phyloP scores from a whole-genome alignment of 2,113 vertebrate species.

The Mastomys coucha region DNA sequence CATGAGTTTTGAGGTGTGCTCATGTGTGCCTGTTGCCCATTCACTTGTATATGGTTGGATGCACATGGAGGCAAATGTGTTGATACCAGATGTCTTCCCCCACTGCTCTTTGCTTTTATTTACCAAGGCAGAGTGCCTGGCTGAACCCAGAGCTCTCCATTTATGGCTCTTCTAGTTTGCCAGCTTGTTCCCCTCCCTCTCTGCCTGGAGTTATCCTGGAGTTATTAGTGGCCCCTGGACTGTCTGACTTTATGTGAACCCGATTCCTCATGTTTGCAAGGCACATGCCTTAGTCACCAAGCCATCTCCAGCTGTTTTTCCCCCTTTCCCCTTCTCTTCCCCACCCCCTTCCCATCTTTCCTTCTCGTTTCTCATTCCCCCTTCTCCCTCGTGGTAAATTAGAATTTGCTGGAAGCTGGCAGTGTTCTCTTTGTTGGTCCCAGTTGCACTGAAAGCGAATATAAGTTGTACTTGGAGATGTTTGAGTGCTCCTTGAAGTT shows the following conservation, averaged over 20 bases:
- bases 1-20: background rate
- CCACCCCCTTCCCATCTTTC: background rate
- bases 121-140: background rate
- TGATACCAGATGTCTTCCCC: background rate
- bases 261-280: background rate
- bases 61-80: background rate
- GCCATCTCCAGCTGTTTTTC: background rate
- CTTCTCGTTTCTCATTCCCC: too few species aligned
- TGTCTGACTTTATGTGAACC: background rate
- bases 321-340: too few species aligned
- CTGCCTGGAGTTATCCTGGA: background rate
- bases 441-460: background rate
- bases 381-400: background rate
- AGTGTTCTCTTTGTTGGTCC: background rate
- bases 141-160: background rate
- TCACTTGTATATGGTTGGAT: background rate
- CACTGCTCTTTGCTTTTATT: background rate
- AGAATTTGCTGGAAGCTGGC: background rate
- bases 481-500: background rate
- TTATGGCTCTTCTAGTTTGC: background rate
- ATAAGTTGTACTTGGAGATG: conserved; percentile 1
- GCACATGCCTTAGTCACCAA: background rate
- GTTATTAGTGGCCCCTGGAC: background rate
- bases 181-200: background rate
- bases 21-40: background rate